Conservation (phyloP, 2,888 invertebrate genomes). For the Epistrophe grossulariae region DNA sequence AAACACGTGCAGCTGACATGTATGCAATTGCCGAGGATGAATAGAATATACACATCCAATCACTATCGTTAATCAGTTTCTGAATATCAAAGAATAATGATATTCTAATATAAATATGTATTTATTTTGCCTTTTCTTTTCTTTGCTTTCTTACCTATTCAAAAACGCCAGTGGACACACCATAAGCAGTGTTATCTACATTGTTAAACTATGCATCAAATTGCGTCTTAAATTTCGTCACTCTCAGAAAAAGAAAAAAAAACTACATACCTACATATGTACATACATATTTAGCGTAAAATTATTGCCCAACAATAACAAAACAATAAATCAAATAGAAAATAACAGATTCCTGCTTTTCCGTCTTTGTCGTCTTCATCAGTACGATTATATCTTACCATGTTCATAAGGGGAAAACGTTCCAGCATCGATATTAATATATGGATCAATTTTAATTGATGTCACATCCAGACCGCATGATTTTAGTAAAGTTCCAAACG, state of each 20-base stretch:
- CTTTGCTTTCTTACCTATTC: not conserved
- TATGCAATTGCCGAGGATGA: no score
- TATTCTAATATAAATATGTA: no score
- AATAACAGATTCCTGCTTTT: not conserved
- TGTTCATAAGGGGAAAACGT: conserved; percentile 99
- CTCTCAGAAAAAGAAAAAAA: not conserved
- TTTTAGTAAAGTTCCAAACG: conserved; percentile 97
- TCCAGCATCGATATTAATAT: conserved; percentile 99
- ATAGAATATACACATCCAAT: no score
- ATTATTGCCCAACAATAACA: not conserved
- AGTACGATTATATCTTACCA: conserved; percentile 86
- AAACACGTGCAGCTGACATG: no score
- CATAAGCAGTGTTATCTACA: not conserved
- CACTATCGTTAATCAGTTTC: no score
- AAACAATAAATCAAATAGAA: not conserved
- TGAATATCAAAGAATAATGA: no score
- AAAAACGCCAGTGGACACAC: not conserved
- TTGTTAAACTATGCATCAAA: conserved; percentile 1
- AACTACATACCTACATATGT: no score
- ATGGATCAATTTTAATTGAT: conserved; percentile 99
- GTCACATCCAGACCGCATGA: conserved; percentile 98
- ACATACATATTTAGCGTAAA: not conserved
- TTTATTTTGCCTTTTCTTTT: not conserved
- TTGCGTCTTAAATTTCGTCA: conserved; percentile 22
- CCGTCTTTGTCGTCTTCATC: not conserved